These are phyloP conservation scores for Rhizoglyphus robini DNA, from an alignment of 1,140 invertebrate genomes.

Conservation along the genomic window DNA sequence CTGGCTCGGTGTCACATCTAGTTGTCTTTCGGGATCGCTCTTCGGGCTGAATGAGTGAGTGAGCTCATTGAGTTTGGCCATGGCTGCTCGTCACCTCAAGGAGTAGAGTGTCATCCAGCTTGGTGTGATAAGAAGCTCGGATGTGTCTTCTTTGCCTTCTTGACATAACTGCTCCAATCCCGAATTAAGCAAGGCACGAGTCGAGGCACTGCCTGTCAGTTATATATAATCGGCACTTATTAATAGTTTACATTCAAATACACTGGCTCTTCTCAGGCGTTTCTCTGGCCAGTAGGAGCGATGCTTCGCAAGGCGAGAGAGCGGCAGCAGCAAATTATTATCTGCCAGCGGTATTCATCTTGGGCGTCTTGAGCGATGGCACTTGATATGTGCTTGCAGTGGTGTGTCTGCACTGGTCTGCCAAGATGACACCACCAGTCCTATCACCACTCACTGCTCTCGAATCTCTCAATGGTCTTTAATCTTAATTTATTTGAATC, in stretches of 20 bases:
- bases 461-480: neutral
- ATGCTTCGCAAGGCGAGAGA: too few species aligned
- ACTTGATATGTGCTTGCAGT: too few species aligned
- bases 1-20: neutral
- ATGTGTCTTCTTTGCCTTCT: neutral
- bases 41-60: neutral
- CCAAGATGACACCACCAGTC: neutral
- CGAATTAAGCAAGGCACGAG: neutral
- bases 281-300: neutral
- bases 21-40: neutral
- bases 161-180: neutral
- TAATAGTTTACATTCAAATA: neutral
- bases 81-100: too few species aligned
- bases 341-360: too few species aligned
- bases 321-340: too few species aligned
- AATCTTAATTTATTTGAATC: conserved; percentile 10
- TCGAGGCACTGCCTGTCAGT: neutral
- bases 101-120: too few species aligned
- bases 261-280: neutral
- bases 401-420: too few species aligned
- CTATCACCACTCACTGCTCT: neutral
- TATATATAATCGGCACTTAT: neutral
- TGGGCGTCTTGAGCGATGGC: too few species aligned
- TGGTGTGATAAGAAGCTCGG: neutral
- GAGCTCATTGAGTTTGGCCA: too few species aligned